These are phyloP conservation scores for Hassar affinis DNA, from an alignment of 2,113 vertebrate genomes.

Conservation along the genomic window DNA sequence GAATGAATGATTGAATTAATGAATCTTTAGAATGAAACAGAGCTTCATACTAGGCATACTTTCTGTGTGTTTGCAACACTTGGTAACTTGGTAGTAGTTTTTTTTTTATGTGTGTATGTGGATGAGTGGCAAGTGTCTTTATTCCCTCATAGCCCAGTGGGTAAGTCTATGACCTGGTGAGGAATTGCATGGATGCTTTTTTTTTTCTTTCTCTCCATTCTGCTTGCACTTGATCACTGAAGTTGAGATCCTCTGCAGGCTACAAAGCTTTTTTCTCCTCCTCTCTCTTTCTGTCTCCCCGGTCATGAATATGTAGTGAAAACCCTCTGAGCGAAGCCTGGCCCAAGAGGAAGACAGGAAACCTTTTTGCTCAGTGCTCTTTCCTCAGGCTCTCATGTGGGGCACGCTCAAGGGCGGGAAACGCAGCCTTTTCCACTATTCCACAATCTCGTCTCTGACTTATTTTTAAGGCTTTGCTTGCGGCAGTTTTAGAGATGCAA, in stretches of 20 bases:
- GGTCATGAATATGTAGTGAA: slow-evolving; percentile 51
- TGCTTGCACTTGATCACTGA: slow-evolving; percentile 51
- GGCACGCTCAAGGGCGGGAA: slow-evolving; percentile 40
- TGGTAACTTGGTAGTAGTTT: not conserved
- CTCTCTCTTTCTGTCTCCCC: slow-evolving; percentile 18
- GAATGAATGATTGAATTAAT: not conserved
- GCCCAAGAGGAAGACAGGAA: slow-evolving; percentile 41
- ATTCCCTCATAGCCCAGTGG: slow-evolving; percentile 48
- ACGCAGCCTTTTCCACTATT: slow-evolving; percentile 17
- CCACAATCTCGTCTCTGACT: slow-evolving; percentile 8
- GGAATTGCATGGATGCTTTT: slow-evolving; percentile 40
- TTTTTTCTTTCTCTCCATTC: slow-evolving; percentile 22
- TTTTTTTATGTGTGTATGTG: slow-evolving; percentile 20
- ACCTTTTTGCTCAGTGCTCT: slow-evolving; percentile 42
- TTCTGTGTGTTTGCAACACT: slow-evolving; percentile 25
- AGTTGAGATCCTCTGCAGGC: slow-evolving; percentile 46
- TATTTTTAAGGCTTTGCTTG: slow-evolving; percentile 29
- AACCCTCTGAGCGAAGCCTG: slow-evolving; percentile 32
- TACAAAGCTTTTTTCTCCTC: slow-evolving; percentile 31
- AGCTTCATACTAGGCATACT: not conserved
- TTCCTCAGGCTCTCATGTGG: slow-evolving; percentile 45
- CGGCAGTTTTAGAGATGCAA: slow-evolving; percentile 16
- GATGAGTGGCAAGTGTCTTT: slow-evolving; percentile 48
- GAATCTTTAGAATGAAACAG: not conserved
- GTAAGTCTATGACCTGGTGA: slow-evolving; percentile 39